Conservation (phyloP, 2,797 vertebrate genomes). For the Halcyon badia region DNA sequence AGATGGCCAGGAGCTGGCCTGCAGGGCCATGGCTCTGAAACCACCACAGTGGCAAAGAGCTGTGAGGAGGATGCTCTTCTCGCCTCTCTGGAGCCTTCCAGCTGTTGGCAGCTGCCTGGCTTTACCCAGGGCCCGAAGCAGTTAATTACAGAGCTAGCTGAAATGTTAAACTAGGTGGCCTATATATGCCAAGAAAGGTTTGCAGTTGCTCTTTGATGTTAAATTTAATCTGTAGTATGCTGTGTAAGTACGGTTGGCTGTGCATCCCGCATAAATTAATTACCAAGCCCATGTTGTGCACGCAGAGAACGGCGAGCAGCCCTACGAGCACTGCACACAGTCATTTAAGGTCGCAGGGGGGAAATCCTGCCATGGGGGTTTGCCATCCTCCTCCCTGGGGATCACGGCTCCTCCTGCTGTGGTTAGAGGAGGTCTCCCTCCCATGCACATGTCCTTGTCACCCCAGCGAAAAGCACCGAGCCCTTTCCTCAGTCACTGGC, state of each 20-base stretch:
- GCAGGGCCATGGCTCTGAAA: accelerated
- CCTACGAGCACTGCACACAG: accelerated
- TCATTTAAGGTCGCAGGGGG: not conserved
- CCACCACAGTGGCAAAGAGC: accelerated
- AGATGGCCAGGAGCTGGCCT: not conserved
- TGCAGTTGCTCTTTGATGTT: constrained; percentile 48
- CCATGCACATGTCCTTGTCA: accelerated
- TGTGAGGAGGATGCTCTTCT: not conserved
- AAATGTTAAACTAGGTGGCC: constrained; percentile 54
- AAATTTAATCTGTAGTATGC: constrained; percentile 21
- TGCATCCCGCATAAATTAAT: constrained; percentile 31
- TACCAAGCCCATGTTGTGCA: not conserved
- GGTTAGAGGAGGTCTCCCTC: not conserved
- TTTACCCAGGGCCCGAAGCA: not conserved
- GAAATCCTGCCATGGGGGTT: not conserved
- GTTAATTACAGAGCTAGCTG: constrained; percentile 34
- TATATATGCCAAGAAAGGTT: constrained; percentile 66
- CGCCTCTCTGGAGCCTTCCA: not conserved
- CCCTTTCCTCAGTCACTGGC: not conserved
- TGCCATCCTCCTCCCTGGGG: not conserved
- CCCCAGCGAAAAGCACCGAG: not conserved
- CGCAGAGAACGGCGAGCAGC: not conserved
- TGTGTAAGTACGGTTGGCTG: not conserved
- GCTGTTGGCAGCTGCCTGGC: not conserved
- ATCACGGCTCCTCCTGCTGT: not conserved